Evolutionary conservation across 2,113 vertebrate species (phyloP).

Genomic region (Equus quagga): DNA sequence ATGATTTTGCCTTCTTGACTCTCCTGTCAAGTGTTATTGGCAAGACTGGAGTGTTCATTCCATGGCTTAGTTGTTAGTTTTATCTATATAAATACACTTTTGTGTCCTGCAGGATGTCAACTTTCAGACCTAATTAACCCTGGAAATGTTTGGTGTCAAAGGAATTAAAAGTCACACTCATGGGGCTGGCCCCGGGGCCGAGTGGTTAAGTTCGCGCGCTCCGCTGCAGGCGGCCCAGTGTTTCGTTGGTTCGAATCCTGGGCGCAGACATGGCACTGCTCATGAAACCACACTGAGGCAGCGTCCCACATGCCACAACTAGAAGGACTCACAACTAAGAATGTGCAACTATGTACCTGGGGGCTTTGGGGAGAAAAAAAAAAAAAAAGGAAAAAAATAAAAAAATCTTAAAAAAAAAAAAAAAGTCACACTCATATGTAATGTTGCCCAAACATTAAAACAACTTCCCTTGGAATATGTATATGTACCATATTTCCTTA

Average conservation of each 20-base stretch:
- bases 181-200: too few relatives aligned
- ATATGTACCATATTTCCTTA: neutral
- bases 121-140: neutral
- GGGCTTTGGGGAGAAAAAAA: too few relatives aligned
- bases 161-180: neutral
- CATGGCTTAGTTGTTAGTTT: neutral
- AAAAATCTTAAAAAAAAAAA: too few relatives aligned
- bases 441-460: neutral
- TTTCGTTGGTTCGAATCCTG: too few relatives aligned
- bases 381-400: too few relatives aligned
- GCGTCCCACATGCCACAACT: too few relatives aligned
- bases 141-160: neutral
- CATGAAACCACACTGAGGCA: too few relatives aligned
- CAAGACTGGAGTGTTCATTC: fast-evolving
- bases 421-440: neutral
- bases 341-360: too few relatives aligned
- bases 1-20: neutral
- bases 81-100: fast-evolving
- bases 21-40: neutral
- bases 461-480: neutral
- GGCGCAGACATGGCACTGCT: too few relatives aligned
- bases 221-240: too few relatives aligned
- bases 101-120: neutral
- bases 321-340: too few relatives aligned
- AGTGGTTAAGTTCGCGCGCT: too few relatives aligned